Evolutionary conservation across 2,113 vertebrate genomes (phyloP), one percentile per base, ranked within the genome.

Genomic region (Thomomys bottae): DNA sequence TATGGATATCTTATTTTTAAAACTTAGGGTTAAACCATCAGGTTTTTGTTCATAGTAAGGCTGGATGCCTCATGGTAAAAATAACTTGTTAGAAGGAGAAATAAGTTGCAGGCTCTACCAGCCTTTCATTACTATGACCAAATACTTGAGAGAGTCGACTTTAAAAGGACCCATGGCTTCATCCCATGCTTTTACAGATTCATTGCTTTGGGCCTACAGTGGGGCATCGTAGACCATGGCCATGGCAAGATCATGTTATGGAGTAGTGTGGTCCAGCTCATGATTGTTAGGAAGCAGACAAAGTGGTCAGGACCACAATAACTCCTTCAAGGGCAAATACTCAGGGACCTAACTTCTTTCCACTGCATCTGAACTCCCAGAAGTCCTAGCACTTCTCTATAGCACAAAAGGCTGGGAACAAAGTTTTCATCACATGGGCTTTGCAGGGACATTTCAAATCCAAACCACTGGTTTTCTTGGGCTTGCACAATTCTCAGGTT

Each of bases 41-140:
- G 61, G 26, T 66, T 79, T 87, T 70, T 67, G 71, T 85, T 75
- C 5, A 18, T 61, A 24, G 6, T 34, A 89, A 72, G 59, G 24
- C 68, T 92, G 54, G 42, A 54, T 79, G 18, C 36, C 75, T 94
- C 59, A 38, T 4, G 64, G 63, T 21, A 76, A 84, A 87, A 90
- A 3, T 34, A 45, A 40, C 23, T 68, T 82, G 1, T 61, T 38
- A 11, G 36, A 20, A 4, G 68, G 57, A 94, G n/a, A 81, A 78
- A 70, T 54, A 45, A 61, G 40, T 78, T 80, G 80, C 1, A 70
- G 21, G 15, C 5, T 6, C 21, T 45, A 5, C 6, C 21, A 28
- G 23, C 23, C 32, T 57, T 42, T 79, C 49, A 40, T 59, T 34
- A 34, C 34, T 57, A 8, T 76, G 42, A 67, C 14, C 49, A 28